Percentiles rank a stretch among this genome's conserved stretches.
phyloP scores from a whole-genome alignment of 64 coral and sea anemone genomes.

The Montipora capricornis region DNA sequence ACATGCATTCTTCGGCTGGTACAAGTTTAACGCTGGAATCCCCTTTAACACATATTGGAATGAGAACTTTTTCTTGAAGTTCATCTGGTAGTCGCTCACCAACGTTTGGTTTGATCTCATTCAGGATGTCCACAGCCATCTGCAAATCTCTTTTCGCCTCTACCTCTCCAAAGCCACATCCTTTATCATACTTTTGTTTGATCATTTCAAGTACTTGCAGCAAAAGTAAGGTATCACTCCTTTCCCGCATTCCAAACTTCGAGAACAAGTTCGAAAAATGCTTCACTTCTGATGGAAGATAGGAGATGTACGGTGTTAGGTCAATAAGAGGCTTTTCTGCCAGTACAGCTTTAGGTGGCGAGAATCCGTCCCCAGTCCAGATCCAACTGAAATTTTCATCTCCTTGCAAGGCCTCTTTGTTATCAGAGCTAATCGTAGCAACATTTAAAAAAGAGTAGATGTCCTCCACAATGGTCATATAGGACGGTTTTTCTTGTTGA shows the following conservation, averaged over 20 bases:
- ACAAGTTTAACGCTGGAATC: constrained; percentile 55
- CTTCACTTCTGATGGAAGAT: constrained; percentile 63
- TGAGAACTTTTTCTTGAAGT: constrained; percentile 65
- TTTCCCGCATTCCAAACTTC: constrained; percentile 52
- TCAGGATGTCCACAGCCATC: constrained; percentile 74
- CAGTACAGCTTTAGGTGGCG: constrained; percentile 50
- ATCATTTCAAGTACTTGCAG: constrained; percentile 69
- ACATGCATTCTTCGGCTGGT: constrained; percentile 84
- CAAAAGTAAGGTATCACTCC: constrained; percentile 58
- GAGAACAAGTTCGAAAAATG: constrained; percentile 51
- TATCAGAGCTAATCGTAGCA: too few relatives aligned
- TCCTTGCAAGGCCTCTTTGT: not conserved
- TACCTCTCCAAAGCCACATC: too few relatives aligned
- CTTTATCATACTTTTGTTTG: constrained; percentile 59
- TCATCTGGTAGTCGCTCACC: constrained; percentile 8
- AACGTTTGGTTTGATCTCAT: constrained; percentile 74
- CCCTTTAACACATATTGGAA: constrained; percentile 77
- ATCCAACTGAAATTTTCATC: constrained; percentile 55
- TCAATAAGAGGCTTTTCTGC: constrained; percentile 56
- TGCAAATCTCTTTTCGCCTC: constrained; percentile 80
- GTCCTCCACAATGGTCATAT: constrained; percentile 49
- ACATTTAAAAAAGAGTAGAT: constrained; percentile 28
- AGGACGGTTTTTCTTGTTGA: constrained; percentile 63
- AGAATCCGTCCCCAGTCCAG: constrained; percentile 95
- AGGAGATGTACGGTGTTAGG: constrained; percentile 69